These are phyloP conservation scores for Rhaphigaster nebulosa DNA, from an alignment of 2,888 invertebrate species.

Conservation along the genomic window DNA sequence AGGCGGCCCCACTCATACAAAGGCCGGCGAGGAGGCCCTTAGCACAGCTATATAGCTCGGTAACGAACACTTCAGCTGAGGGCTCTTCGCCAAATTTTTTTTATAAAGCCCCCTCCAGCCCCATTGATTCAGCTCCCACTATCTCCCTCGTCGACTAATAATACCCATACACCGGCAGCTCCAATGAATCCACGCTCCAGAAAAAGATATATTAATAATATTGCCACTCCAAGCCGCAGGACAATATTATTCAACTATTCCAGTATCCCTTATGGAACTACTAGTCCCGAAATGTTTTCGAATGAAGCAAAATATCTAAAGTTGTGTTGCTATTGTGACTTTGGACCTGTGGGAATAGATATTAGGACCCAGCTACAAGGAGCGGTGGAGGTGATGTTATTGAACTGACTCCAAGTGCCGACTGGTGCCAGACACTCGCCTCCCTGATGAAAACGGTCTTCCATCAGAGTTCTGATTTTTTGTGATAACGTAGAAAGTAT, in stretches of 20 bases:
- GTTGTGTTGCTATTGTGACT: neutral
- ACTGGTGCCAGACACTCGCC: neutral
- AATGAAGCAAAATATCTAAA: neutral
- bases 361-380: neutral
- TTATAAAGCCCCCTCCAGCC: constrained; percentile 21
- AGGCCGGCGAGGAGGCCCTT: neutral
- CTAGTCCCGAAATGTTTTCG: neutral
- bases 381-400: neutral
- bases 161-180: neutral
- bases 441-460: neutral
- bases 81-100: constrained; percentile 20
- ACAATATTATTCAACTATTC: neutral
- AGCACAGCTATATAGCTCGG: constrained; percentile 25
- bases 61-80: constrained; percentile 21
- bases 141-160: neutral
- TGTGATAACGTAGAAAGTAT: neutral
- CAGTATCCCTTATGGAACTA: neutral
- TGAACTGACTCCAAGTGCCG: neutral
- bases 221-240: neutral
- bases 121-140: constrained; percentile 36
- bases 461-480: neutral
- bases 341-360: neutral
- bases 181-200: neutral
- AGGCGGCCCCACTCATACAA: neutral
- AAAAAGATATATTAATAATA: constrained; percentile 3